A percentile compares a stretch with the other conserved stretches of the same genome.
These are phyloP conservation scores for Hyperoodon ampullatus DNA, from an alignment of 2,113 vertebrate species.

Conservation along the genomic window DNA sequence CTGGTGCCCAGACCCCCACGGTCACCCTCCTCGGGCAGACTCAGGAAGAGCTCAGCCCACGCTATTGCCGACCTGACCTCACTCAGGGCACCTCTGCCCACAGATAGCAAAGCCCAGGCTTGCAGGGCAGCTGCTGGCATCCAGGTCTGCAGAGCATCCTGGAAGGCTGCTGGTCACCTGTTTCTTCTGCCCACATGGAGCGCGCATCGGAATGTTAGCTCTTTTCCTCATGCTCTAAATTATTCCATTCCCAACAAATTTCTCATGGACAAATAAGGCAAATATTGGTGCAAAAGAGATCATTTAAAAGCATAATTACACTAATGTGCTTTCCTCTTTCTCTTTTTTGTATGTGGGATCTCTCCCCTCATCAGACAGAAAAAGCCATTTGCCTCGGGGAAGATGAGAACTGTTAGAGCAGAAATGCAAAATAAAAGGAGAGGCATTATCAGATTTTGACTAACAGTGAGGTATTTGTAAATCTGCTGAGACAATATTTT, in stretches of 20 bases:
- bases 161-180: background rate
- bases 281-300: background rate
- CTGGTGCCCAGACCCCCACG: background rate
- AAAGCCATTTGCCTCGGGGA: background rate
- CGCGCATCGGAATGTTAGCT: fast-evolving
- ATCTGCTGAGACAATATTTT: background rate
- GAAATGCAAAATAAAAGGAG: background rate
- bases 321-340: no score
- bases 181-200: background rate
- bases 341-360: background rate
- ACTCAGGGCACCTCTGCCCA: background rate
- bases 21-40: background rate
- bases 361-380: background rate
- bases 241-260: no score
- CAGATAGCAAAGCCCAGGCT: background rate
- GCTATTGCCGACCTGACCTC: background rate
- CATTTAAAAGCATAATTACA: fast-evolving
- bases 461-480: background rate
- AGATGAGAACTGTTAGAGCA: background rate
- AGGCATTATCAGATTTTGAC: background rate
- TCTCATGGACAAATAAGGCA: background rate
- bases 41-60: background rate
- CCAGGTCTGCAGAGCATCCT: background rate
- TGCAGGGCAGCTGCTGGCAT: background rate
- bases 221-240: background rate